These are phyloP conservation scores for Hippocampus kuda DNA, from an alignment of 2,797 vertebrate genomes.

Conservation along the genomic window DNA sequence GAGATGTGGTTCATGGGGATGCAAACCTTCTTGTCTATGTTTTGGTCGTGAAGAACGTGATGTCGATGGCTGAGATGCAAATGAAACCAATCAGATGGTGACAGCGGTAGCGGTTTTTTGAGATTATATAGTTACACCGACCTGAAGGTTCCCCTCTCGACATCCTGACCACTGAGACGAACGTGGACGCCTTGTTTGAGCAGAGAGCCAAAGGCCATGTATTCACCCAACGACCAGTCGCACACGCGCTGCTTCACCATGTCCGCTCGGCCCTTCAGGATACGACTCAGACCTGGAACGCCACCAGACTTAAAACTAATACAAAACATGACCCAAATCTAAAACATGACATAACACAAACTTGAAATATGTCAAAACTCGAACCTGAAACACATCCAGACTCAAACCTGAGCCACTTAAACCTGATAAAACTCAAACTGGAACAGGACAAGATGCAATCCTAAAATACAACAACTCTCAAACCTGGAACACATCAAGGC, in stretches of 20 bases:
- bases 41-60: constrained; percentile 91
- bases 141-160: constrained; percentile 94
- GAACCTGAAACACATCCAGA: too few relatives aligned
- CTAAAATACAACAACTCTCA: too few relatives aligned
- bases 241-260: constrained; percentile 77
- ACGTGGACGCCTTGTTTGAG: constrained; percentile 88
- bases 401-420: too few relatives aligned
- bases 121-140: constrained; percentile 20
- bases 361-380: too few relatives aligned
- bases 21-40: constrained; percentile 87
- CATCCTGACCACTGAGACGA: constrained; percentile 86
- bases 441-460: too few relatives aligned
- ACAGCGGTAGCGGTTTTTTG: neutral
- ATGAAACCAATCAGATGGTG: neutral
- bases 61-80: constrained; percentile 79
- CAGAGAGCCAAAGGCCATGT: constrained; percentile 90
- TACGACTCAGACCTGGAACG: constrained; percentile 77
- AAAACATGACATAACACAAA: too few relatives aligned
- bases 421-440: too few relatives aligned
- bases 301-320: neutral
- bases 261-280: constrained; percentile 77
- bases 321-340: neutral
- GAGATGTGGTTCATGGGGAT: constrained; percentile 93
- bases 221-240: constrained; percentile 94
- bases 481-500: too few relatives aligned